A percentile compares a stretch with the other conserved stretches of the same genome.
phyloP scores from a whole-genome alignment of 2,888 invertebrate genomes.

The Ornithoptera priamus region DNA sequence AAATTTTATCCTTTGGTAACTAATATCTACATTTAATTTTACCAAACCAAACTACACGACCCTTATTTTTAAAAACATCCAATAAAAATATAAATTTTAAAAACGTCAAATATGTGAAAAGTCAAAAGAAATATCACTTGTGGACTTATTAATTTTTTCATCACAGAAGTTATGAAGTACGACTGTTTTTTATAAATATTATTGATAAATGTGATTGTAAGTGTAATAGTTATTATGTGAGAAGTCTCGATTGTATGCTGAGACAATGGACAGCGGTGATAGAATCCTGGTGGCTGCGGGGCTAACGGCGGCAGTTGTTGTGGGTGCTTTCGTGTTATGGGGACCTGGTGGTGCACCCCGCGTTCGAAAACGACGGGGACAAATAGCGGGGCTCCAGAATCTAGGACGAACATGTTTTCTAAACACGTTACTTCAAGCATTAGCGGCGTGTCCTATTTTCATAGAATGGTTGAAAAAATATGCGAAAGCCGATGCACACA shows the following conservation, averaged over 20 bases:
- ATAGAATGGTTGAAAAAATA: constrained; percentile 89
- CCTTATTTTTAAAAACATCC: too few species aligned
- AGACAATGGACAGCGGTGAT: constrained; percentile 85
- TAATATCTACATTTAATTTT: too few species aligned
- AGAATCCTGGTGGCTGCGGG: constrained; percentile 89
- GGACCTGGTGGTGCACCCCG: constrained; percentile 84
- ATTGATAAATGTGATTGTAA: constrained; percentile 5
- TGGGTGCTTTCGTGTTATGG: constrained; percentile 92
- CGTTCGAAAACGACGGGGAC: constrained; percentile 83
- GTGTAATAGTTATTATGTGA: constrained; percentile 9
- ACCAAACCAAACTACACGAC: too few species aligned
- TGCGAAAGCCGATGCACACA: constrained; percentile 81
- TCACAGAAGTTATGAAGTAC: constrained; percentile 18
- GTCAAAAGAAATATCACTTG: constrained; percentile 12
- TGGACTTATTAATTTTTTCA: constrained; percentile 17
- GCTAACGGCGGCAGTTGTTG: constrained; percentile 88
- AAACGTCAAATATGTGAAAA: constrained; percentile 1
- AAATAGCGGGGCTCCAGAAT: constrained; percentile 92
- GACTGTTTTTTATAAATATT: constrained; percentile 11
- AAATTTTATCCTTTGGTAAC: too few species aligned
- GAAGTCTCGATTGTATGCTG: constrained; percentile 4
- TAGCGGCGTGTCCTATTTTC: constrained; percentile 92
- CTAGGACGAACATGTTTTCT: constrained; percentile 96
- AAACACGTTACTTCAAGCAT: constrained; percentile 93
- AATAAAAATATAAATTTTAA: not conserved